Conservation (phyloP, 2,113 vertebrate genomes). For the Lepus timidus region DNA sequence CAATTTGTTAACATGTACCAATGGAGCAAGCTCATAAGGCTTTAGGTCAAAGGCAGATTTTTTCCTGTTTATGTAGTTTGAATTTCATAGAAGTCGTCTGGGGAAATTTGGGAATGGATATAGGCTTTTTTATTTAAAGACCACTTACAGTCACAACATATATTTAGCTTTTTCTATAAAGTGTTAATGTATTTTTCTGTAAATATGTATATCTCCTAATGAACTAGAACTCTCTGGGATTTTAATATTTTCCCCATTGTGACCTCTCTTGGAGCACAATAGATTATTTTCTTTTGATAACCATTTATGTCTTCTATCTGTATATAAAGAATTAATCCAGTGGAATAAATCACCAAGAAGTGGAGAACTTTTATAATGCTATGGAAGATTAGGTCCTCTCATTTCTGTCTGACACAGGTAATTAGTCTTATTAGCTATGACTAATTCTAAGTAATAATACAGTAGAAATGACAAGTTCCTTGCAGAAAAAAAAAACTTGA, state of each 20-base stretch:
- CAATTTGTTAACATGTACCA: not conserved
- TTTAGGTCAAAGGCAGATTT: not conserved
- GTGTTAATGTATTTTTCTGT: not conserved
- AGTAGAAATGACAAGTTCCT: not conserved
- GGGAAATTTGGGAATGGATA: not conserved
- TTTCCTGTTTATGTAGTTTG: not conserved
- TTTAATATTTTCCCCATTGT: conserved; percentile 22
- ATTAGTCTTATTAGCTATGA: not conserved
- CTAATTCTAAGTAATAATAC: not conserved
- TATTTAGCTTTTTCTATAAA: not conserved
- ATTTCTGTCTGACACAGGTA: not conserved
- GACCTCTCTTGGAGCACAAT: not conserved
- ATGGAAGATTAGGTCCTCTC: not conserved
- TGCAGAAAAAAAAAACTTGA: not conserved
- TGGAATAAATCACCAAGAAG: not conserved
- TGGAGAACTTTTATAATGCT: not conserved
- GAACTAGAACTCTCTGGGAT: not conserved
- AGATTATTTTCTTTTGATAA: not conserved
- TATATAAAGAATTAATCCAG: not conserved
- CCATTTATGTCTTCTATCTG: not conserved
- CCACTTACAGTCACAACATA: not conserved
- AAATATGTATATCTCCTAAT: not conserved
- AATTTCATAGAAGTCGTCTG: not conserved
- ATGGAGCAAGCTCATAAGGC: not conserved
- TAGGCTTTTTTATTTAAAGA: not conserved